Percentiles rank a stretch among this genome's conserved stretches.
phyloP scores from a whole-genome alignment of 2,888 invertebrate genomes.

The Drosophila mimica region DNA sequence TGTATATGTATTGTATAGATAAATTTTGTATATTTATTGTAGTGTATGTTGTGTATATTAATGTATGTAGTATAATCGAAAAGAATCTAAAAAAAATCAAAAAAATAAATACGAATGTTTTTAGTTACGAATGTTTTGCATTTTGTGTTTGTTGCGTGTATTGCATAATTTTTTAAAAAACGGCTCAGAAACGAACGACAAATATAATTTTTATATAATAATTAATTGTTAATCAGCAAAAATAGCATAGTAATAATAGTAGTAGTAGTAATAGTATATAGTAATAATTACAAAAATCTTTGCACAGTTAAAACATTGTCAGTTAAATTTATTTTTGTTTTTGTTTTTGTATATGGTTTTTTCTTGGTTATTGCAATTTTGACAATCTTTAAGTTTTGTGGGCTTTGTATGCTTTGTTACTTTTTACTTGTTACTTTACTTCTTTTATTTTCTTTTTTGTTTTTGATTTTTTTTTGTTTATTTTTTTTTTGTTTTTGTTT shows the following conservation, averaged over 20 bases:
- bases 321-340: constrained; percentile 49
- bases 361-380: constrained; percentile 60
- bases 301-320: constrained; percentile 73
- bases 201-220: constrained; percentile 65
- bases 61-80: constrained; percentile 55
- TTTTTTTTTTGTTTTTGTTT: constrained; percentile 35
- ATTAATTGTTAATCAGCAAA: constrained; percentile 76
- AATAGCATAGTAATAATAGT: constrained; percentile 70
- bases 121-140: constrained; percentile 72
- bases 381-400: constrained; percentile 45
- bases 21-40: constrained; percentile 54
- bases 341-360: constrained; percentile 37
- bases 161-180: constrained; percentile 58
- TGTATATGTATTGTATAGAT: constrained; percentile 55
- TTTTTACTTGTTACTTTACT: constrained; percentile 54
- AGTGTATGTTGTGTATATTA: constrained; percentile 20
- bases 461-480: constrained; percentile 24
- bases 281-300: constrained; percentile 75
- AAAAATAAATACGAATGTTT: constrained; percentile 78
- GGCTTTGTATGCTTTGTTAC: constrained; percentile 54
- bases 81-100: constrained; percentile 22
- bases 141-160: constrained; percentile 35
- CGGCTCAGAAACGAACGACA: constrained; percentile 73
- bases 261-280: constrained; percentile 60
- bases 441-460: constrained; percentile 35